Conservation (phyloP, 2,888 invertebrate species). For the Trichopoda pennipes region DNA sequence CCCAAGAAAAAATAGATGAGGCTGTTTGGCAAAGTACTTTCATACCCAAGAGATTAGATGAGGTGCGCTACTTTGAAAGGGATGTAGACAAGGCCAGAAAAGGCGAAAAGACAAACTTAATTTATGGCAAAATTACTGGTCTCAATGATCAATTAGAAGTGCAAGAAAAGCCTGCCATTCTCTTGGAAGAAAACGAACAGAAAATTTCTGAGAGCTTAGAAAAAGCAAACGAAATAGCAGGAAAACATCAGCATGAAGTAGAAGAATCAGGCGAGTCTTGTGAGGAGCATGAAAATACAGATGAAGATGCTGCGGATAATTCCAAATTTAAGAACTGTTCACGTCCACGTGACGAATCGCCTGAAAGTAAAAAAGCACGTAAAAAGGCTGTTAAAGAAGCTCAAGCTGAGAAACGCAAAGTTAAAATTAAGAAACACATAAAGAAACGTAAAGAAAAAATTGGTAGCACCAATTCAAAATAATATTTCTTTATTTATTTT, state of each 20-base stretch:
- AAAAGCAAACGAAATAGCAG: neutral
- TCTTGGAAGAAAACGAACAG: slow-evolving; percentile 71
- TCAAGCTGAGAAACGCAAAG: slow-evolving; percentile 92
- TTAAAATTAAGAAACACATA: slow-evolving; percentile 94
- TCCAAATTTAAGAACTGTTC: slow-evolving; percentile 85
- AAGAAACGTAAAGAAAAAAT: slow-evolving; percentile 93
- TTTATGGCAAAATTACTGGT: slow-evolving; percentile 93
- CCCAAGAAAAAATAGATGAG: slow-evolving; percentile 90
- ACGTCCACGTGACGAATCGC: slow-evolving; percentile 89
- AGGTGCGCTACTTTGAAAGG: slow-evolving; percentile 90
- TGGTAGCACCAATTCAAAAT: slow-evolving; percentile 78
- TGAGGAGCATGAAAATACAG: slow-evolving; percentile 65
- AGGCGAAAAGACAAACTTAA: slow-evolving; percentile 87
- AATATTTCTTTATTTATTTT: slow-evolving; percentile 54
- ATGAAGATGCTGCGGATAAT: slow-evolving; percentile 72
- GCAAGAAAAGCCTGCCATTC: slow-evolving; percentile 86
- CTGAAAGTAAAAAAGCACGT: slow-evolving; percentile 89
- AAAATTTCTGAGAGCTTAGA: slow-evolving; percentile 48
- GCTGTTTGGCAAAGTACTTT: slow-evolving; percentile 96
- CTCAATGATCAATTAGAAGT: slow-evolving; percentile 90
- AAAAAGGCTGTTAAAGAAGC: slow-evolving; percentile 94
- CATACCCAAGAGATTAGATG: slow-evolving; percentile 95
- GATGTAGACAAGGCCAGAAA: slow-evolving; percentile 91
- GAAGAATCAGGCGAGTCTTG: slow-evolving; percentile 68
- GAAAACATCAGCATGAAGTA: neutral